Conservation (phyloP, 2,113 vertebrate genomes). For the Aldabrachelys gigantea region DNA sequence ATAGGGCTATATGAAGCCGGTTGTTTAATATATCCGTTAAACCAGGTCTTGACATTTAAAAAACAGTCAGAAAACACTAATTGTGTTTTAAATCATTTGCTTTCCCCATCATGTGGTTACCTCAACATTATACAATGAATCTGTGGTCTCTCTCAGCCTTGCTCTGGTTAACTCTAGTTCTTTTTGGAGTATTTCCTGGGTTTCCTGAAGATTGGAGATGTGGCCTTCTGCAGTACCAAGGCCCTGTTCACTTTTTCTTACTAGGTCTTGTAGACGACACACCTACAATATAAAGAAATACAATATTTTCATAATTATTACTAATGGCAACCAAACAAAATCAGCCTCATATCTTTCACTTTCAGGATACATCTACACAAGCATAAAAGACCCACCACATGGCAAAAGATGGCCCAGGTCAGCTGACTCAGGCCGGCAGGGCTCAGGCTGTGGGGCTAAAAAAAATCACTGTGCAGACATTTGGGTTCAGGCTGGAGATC, state of each 20-base stretch:
- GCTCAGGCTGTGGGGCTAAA: not conserved
- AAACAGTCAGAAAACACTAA: not conserved
- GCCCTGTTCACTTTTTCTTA: slow-evolving; percentile 90
- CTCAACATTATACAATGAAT: slow-evolving; percentile 92
- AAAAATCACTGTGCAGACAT: not conserved
- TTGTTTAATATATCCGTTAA: accelerated
- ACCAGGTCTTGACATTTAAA: not conserved
- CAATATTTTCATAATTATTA: not conserved
- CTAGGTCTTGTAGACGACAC: slow-evolving; percentile 86
- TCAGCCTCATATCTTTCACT: not conserved
- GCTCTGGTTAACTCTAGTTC: slow-evolving; percentile 92
- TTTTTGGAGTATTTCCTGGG: slow-evolving; percentile 93
- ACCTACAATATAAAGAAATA: slow-evolving; percentile 75
- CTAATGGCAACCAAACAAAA: not conserved
- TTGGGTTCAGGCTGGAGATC: not conserved
- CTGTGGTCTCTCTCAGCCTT: slow-evolving; percentile 91
- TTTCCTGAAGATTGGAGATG: slow-evolving; percentile 91
- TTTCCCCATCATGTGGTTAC: slow-evolving; percentile 72
- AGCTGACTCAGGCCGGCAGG: not conserved
- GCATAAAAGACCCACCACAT: not conserved
- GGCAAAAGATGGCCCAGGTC: not conserved
- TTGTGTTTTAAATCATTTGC: not conserved
- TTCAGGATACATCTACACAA: not conserved
- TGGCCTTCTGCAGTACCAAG: slow-evolving; percentile 90
- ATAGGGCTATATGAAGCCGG: not conserved